phyloP scores from a whole-genome alignment of 2,888 invertebrate species.

The Lasioglossum calceatum region DNA sequence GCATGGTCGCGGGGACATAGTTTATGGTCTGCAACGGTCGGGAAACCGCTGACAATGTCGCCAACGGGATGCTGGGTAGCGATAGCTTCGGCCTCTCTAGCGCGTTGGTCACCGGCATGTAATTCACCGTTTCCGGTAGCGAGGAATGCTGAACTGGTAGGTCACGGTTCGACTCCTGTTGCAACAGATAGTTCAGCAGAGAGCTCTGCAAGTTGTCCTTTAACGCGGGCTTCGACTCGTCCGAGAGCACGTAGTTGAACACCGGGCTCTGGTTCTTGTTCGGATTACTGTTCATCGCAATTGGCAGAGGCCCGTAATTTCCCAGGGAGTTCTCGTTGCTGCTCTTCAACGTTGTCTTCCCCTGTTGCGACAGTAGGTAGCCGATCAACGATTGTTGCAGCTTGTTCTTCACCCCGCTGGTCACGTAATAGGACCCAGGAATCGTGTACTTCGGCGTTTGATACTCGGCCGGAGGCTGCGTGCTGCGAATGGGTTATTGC shows the following conservation, averaged over 20 bases:
- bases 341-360: constrained; percentile 33
- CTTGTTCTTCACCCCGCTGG: constrained; percentile 40
- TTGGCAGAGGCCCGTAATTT: constrained; percentile 62
- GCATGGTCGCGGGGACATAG: constrained; percentile 62
- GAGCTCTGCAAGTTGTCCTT: constrained; percentile 57
- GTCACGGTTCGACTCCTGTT: constrained; percentile 68
- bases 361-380: constrained; percentile 29
- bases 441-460: constrained; percentile 39
- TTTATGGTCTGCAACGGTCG: constrained; percentile 68
- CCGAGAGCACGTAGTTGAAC: constrained; percentile 66
- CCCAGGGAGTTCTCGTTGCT: constrained; percentile 47
- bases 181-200: constrained; percentile 64
- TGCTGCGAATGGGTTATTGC: constrained; percentile 20
- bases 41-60: constrained; percentile 65
- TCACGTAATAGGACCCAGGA: constrained; percentile 39
- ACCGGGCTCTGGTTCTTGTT: constrained; percentile 45
- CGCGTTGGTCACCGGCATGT: constrained; percentile 54
- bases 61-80: constrained; percentile 69
- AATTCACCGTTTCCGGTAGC: constrained; percentile 63
- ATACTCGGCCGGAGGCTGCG: constrained; percentile 35
- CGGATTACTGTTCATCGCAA: constrained; percentile 40
- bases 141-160: constrained; percentile 68
- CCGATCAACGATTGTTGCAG: constrained; percentile 34
- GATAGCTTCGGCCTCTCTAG: constrained; percentile 53
- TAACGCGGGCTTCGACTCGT: constrained; percentile 45